Evolutionary conservation across 64 coral and sea anemone species (phyloP).

Genomic region (Cladopsammia gracilis): DNA sequence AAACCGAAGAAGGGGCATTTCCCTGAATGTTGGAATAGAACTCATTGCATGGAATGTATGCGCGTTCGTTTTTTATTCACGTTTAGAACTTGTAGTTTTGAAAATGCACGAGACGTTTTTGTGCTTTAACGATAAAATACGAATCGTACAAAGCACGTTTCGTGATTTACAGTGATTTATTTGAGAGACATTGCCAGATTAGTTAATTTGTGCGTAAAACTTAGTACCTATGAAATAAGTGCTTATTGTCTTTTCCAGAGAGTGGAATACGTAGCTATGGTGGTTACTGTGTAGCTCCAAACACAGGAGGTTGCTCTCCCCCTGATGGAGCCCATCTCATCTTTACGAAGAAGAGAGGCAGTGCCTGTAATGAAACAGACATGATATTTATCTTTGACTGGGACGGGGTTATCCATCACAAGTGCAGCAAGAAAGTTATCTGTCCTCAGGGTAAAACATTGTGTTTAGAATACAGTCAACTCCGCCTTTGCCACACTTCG

Average conservation of each 20-base stretch:
- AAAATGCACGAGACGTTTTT: too few relatives aligned
- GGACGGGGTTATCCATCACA: conserved; percentile 47
- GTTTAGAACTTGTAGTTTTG: too few relatives aligned
- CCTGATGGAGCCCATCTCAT: conserved; percentile 17
- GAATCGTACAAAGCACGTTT: too few relatives aligned
- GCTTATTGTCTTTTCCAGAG: not conserved
- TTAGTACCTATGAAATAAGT: not conserved
- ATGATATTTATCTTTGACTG: conserved; percentile 35
- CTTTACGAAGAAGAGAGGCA: conserved; percentile 31
- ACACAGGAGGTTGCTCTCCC: conserved; percentile 14
- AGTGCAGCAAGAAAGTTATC: conserved; percentile 60
- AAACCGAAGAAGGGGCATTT: too few relatives aligned
- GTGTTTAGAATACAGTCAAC: not conserved
- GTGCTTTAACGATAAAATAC: too few relatives aligned
- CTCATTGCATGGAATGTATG: too few relatives aligned
- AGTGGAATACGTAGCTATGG: conserved; percentile 52
- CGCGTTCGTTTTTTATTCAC: too few relatives aligned
- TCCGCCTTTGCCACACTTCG: too few relatives aligned
- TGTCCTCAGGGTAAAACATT: conserved; percentile 7
- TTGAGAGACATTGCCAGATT: too few relatives aligned
- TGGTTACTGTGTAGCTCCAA: conserved; percentile 33
- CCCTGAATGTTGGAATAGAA: too few relatives aligned
- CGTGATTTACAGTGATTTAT: too few relatives aligned
- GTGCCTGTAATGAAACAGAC: conserved; percentile 19
- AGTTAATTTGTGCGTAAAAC: too few relatives aligned